A percentile compares a stretch with the other conserved stretches of the same genome.
phyloP scores from a whole-genome alignment of 2,888 invertebrate species.

The Tinea pellionella region DNA sequence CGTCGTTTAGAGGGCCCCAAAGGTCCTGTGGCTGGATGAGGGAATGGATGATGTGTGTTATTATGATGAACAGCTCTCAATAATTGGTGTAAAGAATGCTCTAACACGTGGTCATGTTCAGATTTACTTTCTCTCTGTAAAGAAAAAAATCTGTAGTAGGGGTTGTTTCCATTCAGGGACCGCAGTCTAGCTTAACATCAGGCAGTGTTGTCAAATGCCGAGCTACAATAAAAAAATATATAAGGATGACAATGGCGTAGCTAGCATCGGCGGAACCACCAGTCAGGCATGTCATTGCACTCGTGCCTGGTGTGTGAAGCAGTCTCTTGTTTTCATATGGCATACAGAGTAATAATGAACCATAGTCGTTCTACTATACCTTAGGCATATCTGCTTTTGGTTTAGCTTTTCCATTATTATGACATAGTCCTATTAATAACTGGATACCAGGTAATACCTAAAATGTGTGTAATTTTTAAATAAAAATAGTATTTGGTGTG shows the following conservation, averaged over 20 bases:
- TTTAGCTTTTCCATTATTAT: conserved; percentile 72
- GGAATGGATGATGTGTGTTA: conserved; percentile 93
- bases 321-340: too few species aligned
- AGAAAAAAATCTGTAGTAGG: too few species aligned
- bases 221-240: too few species aligned
- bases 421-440: conserved; percentile 90
- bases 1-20: conserved; percentile 93
- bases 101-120: conserved; percentile 96
- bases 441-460: conserved; percentile 93
- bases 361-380: not conserved
- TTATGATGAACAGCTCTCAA: conserved; percentile 92
- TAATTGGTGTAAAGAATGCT: conserved; percentile 95
- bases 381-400: conserved; percentile 20
- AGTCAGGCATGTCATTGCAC: too few species aligned
- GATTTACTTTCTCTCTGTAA: conserved; percentile 40
- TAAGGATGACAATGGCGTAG: not conserved
- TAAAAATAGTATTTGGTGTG: not conserved
- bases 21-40: conserved; percentile 94
- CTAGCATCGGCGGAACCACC: conserved; percentile 12
- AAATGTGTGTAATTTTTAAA: conserved; percentile 19
- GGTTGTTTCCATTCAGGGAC: too few species aligned
- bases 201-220: too few species aligned
- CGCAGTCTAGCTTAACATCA: too few species aligned
- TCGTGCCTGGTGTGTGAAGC: too few species aligned
- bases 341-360: too few species aligned